Percentiles rank a stretch among this genome's conserved stretches.
Conservation (phyloP, 2,888 invertebrate species). For the Quadroppia sp. region DNA sequence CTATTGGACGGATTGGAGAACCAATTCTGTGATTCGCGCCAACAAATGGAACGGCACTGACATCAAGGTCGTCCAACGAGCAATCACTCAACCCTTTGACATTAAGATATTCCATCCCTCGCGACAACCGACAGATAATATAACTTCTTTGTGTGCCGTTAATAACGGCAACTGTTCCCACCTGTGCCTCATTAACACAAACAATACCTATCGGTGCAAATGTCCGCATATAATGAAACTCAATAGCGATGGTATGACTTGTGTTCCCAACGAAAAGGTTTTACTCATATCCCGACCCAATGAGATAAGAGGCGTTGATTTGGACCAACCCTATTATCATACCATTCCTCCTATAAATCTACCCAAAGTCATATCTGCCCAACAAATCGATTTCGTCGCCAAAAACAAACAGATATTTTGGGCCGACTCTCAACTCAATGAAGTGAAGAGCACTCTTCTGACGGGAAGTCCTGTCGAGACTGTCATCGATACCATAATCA, state of each 20-base stretch:
- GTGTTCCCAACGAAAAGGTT: slow-evolving; percentile 72
- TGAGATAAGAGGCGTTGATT: slow-evolving; percentile 77
- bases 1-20: slow-evolving; percentile 93
- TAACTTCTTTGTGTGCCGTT: slow-evolving; percentile 57
- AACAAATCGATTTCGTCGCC: slow-evolving; percentile 66
- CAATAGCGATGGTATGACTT: slow-evolving; percentile 63
- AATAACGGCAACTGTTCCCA: slow-evolving; percentile 75
- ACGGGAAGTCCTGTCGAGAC: slow-evolving; percentile 66
- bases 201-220: slow-evolving; percentile 66
- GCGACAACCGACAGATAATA: slow-evolving; percentile 62
- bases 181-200: slow-evolving; percentile 68
- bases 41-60: slow-evolving; percentile 79
- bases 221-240: slow-evolving; percentile 84
- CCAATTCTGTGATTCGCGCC: slow-evolving; percentile 76
- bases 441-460: slow-evolving; percentile 65
- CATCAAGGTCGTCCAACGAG: slow-evolving; percentile 71
- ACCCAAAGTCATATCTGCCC: slow-evolving; percentile 65
- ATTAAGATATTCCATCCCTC: slow-evolving; percentile 75
- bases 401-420: slow-evolving; percentile 67
- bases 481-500: slow-evolving; percentile 65
- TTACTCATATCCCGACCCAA: slow-evolving; percentile 69
- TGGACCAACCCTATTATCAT: slow-evolving; percentile 68
- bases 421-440: slow-evolving; percentile 70
- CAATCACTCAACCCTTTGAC: slow-evolving; percentile 83
- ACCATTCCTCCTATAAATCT: slow-evolving; percentile 75